Conservation (phyloP, 2,113 vertebrate species). For the Machaerirhynchus nigripectus region DNA sequence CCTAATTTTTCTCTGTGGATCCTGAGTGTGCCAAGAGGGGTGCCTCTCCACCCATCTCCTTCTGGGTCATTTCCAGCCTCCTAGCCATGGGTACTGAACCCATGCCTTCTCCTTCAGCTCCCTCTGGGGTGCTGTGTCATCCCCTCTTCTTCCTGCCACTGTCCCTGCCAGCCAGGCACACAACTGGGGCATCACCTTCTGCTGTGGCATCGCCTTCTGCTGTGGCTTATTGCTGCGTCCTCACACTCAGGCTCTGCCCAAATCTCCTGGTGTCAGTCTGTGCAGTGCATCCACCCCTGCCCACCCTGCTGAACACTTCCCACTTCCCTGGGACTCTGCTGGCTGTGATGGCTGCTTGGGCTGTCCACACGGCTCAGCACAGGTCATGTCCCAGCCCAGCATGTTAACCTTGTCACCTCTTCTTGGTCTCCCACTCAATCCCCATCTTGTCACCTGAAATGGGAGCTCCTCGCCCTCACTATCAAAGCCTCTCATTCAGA, state of each 20-base stretch:
- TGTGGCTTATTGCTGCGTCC: neutral
- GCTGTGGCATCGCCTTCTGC: neutral
- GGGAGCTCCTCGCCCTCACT: neutral
- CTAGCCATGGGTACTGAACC: neutral
- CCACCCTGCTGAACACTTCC: neutral
- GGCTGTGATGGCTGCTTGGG: neutral
- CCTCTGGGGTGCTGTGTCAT: neutral
- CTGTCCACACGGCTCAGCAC: neutral
- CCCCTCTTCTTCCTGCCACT: neutral
- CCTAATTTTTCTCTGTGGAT: neutral
- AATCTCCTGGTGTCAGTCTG: neutral
- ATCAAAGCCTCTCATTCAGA: neutral
- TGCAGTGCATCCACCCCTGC: fast-evolving
- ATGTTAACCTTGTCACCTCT: neutral
- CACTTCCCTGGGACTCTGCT: fast-evolving
- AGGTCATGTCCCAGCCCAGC: neutral
- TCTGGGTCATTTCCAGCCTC: neutral
- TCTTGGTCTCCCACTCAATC: neutral
- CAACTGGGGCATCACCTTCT: neutral
- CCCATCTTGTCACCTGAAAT: neutral
- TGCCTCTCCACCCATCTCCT: neutral
- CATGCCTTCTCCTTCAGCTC: neutral
- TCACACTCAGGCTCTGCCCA: neutral
- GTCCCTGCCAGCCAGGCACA: neutral
- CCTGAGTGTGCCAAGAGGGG: fast-evolving